Conservation (phyloP, 1,140 invertebrate genomes). For the Zaprionus camerounensis region DNA sequence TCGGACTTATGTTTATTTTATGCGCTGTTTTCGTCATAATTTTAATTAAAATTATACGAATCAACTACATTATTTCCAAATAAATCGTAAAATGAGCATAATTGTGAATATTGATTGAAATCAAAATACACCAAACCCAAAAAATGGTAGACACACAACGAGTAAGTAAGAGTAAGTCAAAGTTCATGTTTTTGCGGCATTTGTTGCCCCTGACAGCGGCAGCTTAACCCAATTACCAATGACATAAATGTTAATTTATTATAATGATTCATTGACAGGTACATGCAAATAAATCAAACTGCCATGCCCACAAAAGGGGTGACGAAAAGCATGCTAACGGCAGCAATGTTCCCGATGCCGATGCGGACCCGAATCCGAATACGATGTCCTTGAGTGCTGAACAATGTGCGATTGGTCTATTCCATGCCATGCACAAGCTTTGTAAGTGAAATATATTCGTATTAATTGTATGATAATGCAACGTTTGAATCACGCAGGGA, state of each 20-base stretch:
- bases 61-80: background rate
- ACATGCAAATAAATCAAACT: slow-evolving; percentile 7
- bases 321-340: slow-evolving; percentile 2
- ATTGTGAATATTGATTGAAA: slow-evolving; percentile 5
- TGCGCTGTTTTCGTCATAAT: slow-evolving; percentile 20
- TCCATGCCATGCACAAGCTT: slow-evolving; percentile 48
- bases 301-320: background rate
- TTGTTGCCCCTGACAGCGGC: slow-evolving; percentile 14
- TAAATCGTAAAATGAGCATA: slow-evolving; percentile 22
- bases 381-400: slow-evolving; percentile 22
- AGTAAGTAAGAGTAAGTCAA: slow-evolving; percentile 22
- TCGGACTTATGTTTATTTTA: slow-evolving; percentile 42
- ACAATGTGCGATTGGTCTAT: slow-evolving; percentile 50
- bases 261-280: slow-evolving; percentile 17
- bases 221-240: slow-evolving; percentile 13
- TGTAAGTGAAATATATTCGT: slow-evolving; percentile 43
- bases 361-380: background rate
- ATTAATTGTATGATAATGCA: background rate
- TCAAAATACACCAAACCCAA: background rate
- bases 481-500: slow-evolving; percentile 39
- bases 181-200: slow-evolving; percentile 24
- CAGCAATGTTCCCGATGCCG: background rate
- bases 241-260: slow-evolving; percentile 9
- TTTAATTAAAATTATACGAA: slow-evolving; percentile 17
- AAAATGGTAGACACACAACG: slow-evolving; percentile 26